Base-by-base conservation (phyloP, 2,797 vertebrate genomes). In the Gambelia wislizenii region DNA sequence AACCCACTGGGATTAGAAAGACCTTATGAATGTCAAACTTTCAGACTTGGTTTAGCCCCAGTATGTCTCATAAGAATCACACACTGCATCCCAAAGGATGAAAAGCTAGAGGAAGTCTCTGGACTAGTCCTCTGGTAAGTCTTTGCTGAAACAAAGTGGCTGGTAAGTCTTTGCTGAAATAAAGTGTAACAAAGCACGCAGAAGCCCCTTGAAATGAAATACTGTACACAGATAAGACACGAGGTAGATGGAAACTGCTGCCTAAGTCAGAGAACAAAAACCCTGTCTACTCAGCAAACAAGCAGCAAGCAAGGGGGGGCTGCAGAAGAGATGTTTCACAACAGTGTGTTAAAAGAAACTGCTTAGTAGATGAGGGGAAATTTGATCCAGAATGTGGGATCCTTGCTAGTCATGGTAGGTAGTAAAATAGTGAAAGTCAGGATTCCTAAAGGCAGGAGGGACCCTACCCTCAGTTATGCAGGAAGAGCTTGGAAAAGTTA, bases 241-340 rank as follows among this genome's bases (percentile, higher is more conserved):
- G 10, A 70, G 81, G 22, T 6, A 49, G 75, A 78, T 78, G 27
- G 25, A 76, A 87, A 78, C 22, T 47, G 64, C 80, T 61, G 64
- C 79, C 52, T 72, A 84, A 87, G 74, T 39, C 39, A 61, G 80
- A 86, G 67, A 49, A 86, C 22, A 52, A 88, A 30, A 77, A 67
- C 36, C 33, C 64, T 90, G 85, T 69, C 33, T 78, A 30, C 52
- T 78, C 59, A 69, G 42, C 16, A 78, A 78, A 78, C 2, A 54
- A 84, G 61, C 44, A 47, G 30, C 44, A 72, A 67, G 9, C 3
- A 67, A n/a, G 44, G 12, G 36, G n/a, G 9, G 7, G 77, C 67
- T 86, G 59, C 61, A 77, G 47, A 49, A 83, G 14, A 42, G 47
- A 42, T 76, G 20, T 54, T 54, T 84, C 61, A 89, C 33, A 85